Evolutionary conservation across 2,888 invertebrate genomes (phyloP).

Genomic region (Hypomecis atomaria): DNA sequence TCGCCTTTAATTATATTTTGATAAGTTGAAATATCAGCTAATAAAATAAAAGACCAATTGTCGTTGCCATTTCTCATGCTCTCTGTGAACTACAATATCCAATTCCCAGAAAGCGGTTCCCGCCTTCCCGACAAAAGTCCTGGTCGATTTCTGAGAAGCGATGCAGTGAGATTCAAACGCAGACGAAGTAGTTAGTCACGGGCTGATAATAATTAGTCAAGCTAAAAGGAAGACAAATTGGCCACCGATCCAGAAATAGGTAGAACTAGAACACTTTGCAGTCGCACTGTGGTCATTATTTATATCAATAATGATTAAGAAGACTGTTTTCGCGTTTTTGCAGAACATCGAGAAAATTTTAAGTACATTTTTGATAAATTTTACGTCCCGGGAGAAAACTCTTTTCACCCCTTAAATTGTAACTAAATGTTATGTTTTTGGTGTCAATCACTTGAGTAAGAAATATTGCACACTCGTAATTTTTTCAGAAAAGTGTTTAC

Average conservation of each 20-base stretch:
- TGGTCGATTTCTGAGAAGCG: constrained; percentile 66
- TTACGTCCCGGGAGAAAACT: too few species aligned
- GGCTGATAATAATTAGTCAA: constrained; percentile 40
- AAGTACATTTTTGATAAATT: too few species aligned
- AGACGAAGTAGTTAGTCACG: constrained; percentile 36
- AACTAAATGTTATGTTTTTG: too few species aligned
- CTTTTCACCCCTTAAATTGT: too few species aligned
- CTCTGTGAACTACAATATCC: constrained; percentile 58
- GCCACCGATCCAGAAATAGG: constrained; percentile 37
- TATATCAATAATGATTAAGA: too few species aligned
- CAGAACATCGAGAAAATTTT: too few species aligned
- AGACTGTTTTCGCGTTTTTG: too few species aligned
- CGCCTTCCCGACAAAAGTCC: constrained; percentile 61
- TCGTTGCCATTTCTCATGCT: constrained; percentile 45
- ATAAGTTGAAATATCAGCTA: constrained; percentile 10
- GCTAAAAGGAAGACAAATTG: constrained; percentile 40
- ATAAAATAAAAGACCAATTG: constrained; percentile 40
- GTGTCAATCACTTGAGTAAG: too few species aligned
- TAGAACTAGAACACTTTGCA: constrained; percentile 40
- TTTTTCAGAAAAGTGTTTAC: too few species aligned
- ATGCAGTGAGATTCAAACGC: constrained; percentile 34
- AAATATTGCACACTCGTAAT: too few species aligned
- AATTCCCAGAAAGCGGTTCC: constrained; percentile 65
- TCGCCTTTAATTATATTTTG: constrained; percentile 15
- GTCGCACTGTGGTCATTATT: constrained; percentile 4